Evolutionary conservation across 2,888 invertebrate genomes (phyloP), one percentile per base, ranked within the genome.

Genomic region (Phanerotoma sp.): DNA sequence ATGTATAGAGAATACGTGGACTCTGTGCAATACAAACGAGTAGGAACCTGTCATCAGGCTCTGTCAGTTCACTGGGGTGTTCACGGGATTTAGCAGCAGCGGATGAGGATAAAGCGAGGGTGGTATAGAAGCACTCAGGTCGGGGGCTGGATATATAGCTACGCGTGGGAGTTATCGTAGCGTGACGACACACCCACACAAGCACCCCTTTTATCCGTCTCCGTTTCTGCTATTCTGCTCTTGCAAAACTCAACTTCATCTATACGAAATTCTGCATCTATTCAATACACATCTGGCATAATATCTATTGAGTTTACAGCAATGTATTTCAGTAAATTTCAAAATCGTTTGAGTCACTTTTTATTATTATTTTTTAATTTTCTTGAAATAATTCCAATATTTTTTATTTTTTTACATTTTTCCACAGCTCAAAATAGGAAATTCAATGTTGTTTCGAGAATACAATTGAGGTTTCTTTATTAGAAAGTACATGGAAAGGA

Each of bases 181-280:
- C 68, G 65, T 69, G 69, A 68, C 66, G 64, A 62, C 64, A 68
- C 71, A 69, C 69, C 67, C 70, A 68, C 71, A 67, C 69, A 63
- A 60, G 56, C 51, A 47, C 58, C 64, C 62, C 61, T 63, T 66
- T 66, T 65, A 60, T 61, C 57, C 61, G 51, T 45, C 42, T 51
- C 41, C 40, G 38, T 35, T 45, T 52, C 13, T 40, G 30, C 42
- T 15, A 16, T 35, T 20, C 11, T 15, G 20, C 41, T 55, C 16
- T n/a, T n/a, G n/a, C n/a, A n/a, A n/a, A 16, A 38, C 38, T 32
- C 51, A 35, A 40, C 45, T 55, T 47, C 33, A 15, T 37, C 42
- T 50, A 15, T 44, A 18, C 37, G 28, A 28, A 38, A 38, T 44
- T 30, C 18, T 32, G 30, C 15, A 30, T 16, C 32, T 33, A 46